A percentile compares a stretch with the other conserved stretches of the same genome.
Evolutionary conservation across 2,113 vertebrate species (phyloP).

Genomic region (Puntigrus tetrazona): DNA sequence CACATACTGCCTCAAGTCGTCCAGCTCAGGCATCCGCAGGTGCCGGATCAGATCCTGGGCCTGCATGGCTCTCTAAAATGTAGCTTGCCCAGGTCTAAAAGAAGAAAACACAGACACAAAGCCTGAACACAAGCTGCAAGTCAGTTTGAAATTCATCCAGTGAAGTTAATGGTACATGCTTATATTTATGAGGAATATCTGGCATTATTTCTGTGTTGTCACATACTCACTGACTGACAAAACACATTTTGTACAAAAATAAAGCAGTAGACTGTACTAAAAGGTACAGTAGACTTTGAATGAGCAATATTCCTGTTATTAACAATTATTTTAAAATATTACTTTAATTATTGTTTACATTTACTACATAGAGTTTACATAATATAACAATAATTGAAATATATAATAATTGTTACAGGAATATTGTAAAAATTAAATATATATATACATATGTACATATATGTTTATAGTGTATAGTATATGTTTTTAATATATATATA

Average conservation of each 20-base stretch:
- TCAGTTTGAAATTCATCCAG: not conserved
- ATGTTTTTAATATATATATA: no score
- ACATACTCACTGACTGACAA: not conserved
- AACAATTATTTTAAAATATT: not conserved
- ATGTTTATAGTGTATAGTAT: no score
- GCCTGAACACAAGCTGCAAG: not conserved
- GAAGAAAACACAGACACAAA: slow-evolving; percentile 2
- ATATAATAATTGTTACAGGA: no score
- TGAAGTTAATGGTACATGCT: not conserved
- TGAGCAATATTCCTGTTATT: not conserved
- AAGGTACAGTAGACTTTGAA: not conserved
- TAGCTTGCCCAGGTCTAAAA: slow-evolving; percentile 20
- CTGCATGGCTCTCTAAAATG: slow-evolving; percentile 80
- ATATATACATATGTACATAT: no score
- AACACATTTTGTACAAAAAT: not conserved
- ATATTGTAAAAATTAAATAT: no score
- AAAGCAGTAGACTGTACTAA: not conserved
- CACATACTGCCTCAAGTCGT: slow-evolving; percentile 88
- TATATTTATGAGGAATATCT: not conserved
- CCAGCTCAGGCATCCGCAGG: slow-evolving; percentile 90
- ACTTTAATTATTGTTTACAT: not conserved
- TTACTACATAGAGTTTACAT: no score
- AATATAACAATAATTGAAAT: no score
- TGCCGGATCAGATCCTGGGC: slow-evolving; percentile 89
- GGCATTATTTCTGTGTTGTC: not conserved